phyloP scores from a whole-genome alignment of 2,113 vertebrate genomes.

The Loxodonta africana region DNA sequence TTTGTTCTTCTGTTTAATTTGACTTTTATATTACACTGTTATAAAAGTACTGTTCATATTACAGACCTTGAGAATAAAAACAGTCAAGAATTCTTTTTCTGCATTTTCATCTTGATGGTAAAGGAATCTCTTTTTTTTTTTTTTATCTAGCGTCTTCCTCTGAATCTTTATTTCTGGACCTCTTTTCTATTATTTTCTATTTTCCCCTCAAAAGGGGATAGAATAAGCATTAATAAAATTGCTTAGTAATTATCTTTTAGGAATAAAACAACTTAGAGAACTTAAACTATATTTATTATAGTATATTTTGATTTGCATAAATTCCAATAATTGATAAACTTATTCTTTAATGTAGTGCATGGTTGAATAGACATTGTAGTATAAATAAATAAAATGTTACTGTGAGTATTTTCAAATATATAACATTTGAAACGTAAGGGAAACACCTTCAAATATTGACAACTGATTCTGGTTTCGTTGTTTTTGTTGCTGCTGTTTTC shows the following conservation, averaged over 20 bases:
- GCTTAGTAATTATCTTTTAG: conserved; percentile 27
- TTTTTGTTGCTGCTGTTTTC: conserved; percentile 40
- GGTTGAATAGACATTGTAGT: background rate
- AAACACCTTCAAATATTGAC: background rate
- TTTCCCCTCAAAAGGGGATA: conserved; percentile 32
- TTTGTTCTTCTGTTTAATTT: conserved; percentile 44
- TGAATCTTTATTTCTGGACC: background rate
- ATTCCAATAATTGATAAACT: conserved; percentile 40
- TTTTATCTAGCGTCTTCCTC: conserved; percentile 6
- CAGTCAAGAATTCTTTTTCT: conserved; percentile 9
- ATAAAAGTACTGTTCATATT: conserved; percentile 46
- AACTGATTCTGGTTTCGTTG: background rate
- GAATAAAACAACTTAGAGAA: conserved; percentile 44
- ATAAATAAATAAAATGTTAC: background rate
- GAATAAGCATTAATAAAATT: conserved; percentile 42
- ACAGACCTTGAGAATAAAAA: conserved; percentile 29
- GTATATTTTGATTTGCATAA: background rate
- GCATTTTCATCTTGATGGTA: background rate
- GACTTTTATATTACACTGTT: background rate
- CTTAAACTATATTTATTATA: conserved; percentile 24
- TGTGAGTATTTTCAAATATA: conserved; percentile 41
- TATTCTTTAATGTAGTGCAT: conserved; percentile 33
- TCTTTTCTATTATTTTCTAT: background rate
- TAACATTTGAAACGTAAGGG: background rate
- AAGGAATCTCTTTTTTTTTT: conserved; percentile 30